phyloP scores from a whole-genome alignment of 1,140 invertebrate genomes.

The Procambarus virginalis region DNA sequence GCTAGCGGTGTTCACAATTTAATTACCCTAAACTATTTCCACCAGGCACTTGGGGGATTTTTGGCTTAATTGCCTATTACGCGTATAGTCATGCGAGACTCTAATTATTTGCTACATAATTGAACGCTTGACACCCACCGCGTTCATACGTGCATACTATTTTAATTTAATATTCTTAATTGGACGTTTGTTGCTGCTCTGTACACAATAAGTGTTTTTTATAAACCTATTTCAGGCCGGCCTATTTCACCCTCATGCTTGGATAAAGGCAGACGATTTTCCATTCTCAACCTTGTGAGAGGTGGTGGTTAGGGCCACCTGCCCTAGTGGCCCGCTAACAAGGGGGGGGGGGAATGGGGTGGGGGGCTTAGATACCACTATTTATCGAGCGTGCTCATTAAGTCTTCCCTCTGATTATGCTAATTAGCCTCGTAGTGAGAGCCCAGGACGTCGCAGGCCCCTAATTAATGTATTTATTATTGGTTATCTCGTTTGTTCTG shows the following conservation, averaged over 20 bases:
- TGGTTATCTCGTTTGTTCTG: neutral
- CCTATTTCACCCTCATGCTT: conserved; percentile 16
- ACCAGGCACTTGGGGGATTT: conserved; percentile 56
- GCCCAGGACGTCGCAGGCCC: neutral
- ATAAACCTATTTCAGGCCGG: conserved; percentile 9
- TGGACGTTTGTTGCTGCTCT: conserved; percentile 34
- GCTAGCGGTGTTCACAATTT: conserved; percentile 48
- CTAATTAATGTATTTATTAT: conserved; percentile 22
- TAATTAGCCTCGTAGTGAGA: conserved; percentile 28
- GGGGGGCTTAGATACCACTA: conserved; percentile 28
- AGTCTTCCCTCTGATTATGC: conserved; percentile 33
- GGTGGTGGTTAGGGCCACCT: no score
- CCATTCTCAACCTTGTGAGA: no score
- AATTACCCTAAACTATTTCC: conserved; percentile 59
- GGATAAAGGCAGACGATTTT: neutral
- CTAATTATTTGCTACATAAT: conserved; percentile 60
- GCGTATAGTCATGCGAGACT: conserved; percentile 57
- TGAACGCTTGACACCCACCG: conserved; percentile 55
- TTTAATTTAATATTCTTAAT: conserved; percentile 56
- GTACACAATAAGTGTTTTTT: conserved; percentile 50
- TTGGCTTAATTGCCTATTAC: conserved; percentile 62
- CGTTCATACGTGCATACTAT: conserved; percentile 54
- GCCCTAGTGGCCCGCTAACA: neutral
- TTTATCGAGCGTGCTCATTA: conserved; percentile 26
- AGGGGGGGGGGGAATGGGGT: no score